Base-by-base conservation (phyloP, 2,797 vertebrate species). In the Steatocranus sp. region DNA sequence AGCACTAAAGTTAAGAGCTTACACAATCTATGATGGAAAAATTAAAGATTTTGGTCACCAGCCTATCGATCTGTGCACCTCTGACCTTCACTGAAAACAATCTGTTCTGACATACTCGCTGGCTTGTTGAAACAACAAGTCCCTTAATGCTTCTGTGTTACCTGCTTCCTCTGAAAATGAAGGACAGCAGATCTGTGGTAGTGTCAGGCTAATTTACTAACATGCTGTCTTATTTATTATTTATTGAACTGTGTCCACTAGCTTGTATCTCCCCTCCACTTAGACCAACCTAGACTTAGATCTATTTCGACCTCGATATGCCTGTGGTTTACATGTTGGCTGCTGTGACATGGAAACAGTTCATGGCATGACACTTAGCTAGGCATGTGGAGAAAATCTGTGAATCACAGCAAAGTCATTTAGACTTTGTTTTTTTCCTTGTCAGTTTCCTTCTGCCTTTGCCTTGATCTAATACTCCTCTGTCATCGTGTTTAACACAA, bases 151-250 rank as follows among this genome's bases (percentile, higher is more conserved):
- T 25, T 54, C 20, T 78, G 12, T 63, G 41, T 36, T 78, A 9
- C 12, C 10, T 1, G 14, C 75, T 66, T 79, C 38, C 66, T 58
- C 48, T 53, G 50, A 74, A 51, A 61, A 80, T 87, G 75, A 15
- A 17, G 5, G 77, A 82, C 49, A 2, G 50, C 53, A 54, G 75
- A 80, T 76, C 41, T 79, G 77, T 11, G 51, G 75, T 36, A 27
- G 15, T 88, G 88, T 84, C 85, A 79, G 36, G 20, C 30, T 82
- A 83, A 91, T 89, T 85, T 68, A 20, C 43, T 76, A 83, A 81
- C 75, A 88, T 63, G 86, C 76, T 75, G 73, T 83, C 78, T 68
- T 83, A 83, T 91, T 79, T 74, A 38, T 88, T 90, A 84, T 90
- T 93, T 89, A 87, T 88, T 53, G 63, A 54, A 30, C 66, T 36